Conservation (phyloP, 2,888 invertebrate species). For the Napeogenes sylphis region DNA sequence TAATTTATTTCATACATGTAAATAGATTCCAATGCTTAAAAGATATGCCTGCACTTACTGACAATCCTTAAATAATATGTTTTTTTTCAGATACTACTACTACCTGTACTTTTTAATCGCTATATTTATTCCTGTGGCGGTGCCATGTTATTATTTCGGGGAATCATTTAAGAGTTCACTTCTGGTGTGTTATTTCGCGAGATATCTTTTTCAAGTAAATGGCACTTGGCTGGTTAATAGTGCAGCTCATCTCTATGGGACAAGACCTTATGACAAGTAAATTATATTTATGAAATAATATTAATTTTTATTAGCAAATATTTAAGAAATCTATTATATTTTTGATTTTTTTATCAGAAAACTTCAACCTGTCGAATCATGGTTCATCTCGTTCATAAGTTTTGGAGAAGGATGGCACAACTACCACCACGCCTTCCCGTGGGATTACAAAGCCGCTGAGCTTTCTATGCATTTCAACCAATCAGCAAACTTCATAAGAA, state of each 20-base stretch:
- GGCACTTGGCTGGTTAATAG: slow-evolving; percentile 91
- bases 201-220: slow-evolving; percentile 82
- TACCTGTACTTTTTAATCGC: slow-evolving; percentile 77
- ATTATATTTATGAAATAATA: slow-evolving; percentile 32
- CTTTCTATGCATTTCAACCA: slow-evolving; percentile 80
- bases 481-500: slow-evolving; percentile 80
- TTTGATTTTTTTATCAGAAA: slow-evolving; percentile 63
- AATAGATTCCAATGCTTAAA: too few relatives aligned
- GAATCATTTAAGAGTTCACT: slow-evolving; percentile 80
- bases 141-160: slow-evolving; percentile 83
- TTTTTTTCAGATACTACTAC: slow-evolving; percentile 81
- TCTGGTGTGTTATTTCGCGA: slow-evolving; percentile 78
- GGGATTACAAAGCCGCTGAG: slow-evolving; percentile 96
- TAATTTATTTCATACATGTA: too few relatives aligned
- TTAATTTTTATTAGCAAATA: slow-evolving; percentile 6
- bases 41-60: too few relatives aligned
- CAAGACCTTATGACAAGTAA: slow-evolving; percentile 86
- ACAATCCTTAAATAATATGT: neutral
- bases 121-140: slow-evolving; percentile 78
- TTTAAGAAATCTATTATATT: too few relatives aligned
- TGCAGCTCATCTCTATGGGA: slow-evolving; percentile 87
- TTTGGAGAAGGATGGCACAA: slow-evolving; percentile 95
- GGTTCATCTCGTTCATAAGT: slow-evolving; percentile 82
- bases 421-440: slow-evolving; percentile 94
- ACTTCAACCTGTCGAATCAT: slow-evolving; percentile 88